Evolutionary conservation across 2,797 vertebrate species (phyloP).

Genomic region (Zalophus californianus): DNA sequence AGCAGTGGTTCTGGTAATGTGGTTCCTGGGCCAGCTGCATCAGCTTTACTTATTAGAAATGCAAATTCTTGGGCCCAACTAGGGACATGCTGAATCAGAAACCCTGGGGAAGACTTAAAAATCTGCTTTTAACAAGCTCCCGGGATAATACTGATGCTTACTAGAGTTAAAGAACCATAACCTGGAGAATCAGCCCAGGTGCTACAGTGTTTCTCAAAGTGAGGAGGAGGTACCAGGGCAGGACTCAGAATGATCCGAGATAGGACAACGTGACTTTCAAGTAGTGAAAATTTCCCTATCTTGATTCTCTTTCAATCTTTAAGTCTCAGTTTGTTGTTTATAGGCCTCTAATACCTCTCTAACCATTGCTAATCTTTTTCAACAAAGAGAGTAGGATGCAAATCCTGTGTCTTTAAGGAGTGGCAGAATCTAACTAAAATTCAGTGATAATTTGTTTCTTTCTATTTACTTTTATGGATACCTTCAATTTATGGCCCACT

Average conservation of each 20-base stretch:
- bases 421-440: not conserved
- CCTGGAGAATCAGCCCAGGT: not conserved
- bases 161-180: not conserved
- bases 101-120: not conserved
- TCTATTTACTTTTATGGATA: not conserved
- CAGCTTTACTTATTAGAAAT: not conserved
- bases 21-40: not conserved
- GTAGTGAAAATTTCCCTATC: not conserved
- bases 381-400: not conserved
- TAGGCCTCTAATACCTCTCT: not conserved
- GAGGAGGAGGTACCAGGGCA: not conserved
- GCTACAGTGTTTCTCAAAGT: not conserved
- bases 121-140: not conserved
- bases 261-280: not conserved
- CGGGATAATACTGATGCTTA: not conserved
- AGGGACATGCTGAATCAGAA: not conserved
- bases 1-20: not conserved
- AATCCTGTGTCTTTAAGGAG: not conserved
- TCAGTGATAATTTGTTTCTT: not conserved
- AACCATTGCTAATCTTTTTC: not conserved
- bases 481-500: not conserved
- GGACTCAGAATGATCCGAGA: not conserved
- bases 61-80: not conserved
- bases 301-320: not conserved
- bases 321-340: not conserved